phyloP scores from a whole-genome alignment of 2,888 invertebrate genomes.

The Xylota segnis region DNA sequence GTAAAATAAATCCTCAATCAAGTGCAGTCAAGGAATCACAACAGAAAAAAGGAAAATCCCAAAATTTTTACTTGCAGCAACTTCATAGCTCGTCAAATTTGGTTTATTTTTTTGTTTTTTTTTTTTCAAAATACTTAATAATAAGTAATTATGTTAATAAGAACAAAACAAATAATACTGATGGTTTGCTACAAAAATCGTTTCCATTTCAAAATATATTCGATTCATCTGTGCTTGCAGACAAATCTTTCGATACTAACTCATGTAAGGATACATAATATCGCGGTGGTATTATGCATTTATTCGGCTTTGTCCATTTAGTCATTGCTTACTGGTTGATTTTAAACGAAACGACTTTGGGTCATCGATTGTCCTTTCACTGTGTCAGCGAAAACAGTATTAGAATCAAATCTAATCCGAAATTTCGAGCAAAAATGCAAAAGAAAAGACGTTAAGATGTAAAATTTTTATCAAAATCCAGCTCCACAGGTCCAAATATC shows the following conservation, averaged over 20 bases:
- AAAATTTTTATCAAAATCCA: no score
- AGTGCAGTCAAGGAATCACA: slow-evolving; percentile 63
- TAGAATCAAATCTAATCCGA: no score
- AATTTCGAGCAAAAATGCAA: no score
- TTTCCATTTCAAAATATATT: slow-evolving; percentile 75
- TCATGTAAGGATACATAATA: slow-evolving; percentile 7
- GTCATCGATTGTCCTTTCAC: no score
- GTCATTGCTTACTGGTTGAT: slow-evolving; percentile 49
- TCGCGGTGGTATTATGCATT: slow-evolving; percentile 6
- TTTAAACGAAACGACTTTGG: background rate
- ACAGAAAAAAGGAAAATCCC: slow-evolving; percentile 42
- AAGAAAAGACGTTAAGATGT: no score
- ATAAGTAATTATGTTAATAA: slow-evolving; percentile 34
- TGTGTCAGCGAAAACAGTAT: no score
- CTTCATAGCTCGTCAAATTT: slow-evolving; percentile 84
- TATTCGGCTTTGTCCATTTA: slow-evolving; percentile 47
- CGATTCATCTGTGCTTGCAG: slow-evolving; percentile 22
- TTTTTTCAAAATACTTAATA: slow-evolving; percentile 67
- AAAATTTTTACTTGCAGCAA: slow-evolving; percentile 82
- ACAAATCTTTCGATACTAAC: slow-evolving; percentile 29
- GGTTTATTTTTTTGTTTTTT: no score
- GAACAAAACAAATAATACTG: slow-evolving; percentile 44
- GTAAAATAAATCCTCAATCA: slow-evolving; percentile 36
- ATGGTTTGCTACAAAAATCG: slow-evolving; percentile 77
- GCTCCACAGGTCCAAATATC: no score